phyloP scores from a whole-genome alignment of 2,797 vertebrate species.

The Sciaenops ocellatus region DNA sequence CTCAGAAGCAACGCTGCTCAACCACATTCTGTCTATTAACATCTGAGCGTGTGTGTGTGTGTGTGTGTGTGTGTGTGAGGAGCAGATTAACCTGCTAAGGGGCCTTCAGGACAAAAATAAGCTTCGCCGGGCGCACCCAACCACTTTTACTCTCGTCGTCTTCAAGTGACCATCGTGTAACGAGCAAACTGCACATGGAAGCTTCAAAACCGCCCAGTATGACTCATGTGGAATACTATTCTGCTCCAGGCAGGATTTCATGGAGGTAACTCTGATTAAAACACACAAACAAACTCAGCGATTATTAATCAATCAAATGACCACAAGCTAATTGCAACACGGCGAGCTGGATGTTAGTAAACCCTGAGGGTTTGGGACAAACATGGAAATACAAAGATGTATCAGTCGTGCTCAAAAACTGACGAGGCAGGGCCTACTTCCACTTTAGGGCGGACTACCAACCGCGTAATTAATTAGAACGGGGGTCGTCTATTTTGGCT shows the following conservation, averaged over 20 bases:
- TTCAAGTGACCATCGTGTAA: not conserved
- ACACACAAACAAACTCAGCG: too few species aligned
- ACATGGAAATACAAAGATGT: not conserved
- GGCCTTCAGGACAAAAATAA: not conserved
- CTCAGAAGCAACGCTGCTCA: constrained; percentile 3
- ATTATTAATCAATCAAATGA: too few species aligned
- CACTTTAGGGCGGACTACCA: too few species aligned
- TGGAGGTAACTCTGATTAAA: not conserved
- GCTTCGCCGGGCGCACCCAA: not conserved
- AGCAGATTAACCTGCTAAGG: not conserved
- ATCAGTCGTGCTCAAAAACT: not conserved
- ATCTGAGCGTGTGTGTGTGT: not conserved
- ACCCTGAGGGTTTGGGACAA: too few species aligned
- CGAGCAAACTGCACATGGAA: not conserved
- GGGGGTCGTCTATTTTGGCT: too few species aligned
- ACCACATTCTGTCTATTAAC: not conserved
- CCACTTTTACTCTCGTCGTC: not conserved
- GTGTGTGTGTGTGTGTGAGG: not conserved
- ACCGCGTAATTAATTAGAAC: too few species aligned
- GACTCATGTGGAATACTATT: not conserved
- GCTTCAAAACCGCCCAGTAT: not conserved
- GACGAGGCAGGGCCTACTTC: too few species aligned
- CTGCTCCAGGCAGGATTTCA: not conserved
- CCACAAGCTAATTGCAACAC: too few species aligned
- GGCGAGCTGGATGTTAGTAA: too few species aligned